Conservation (phyloP, 2,113 vertebrate genomes). For the Aix galericulata region DNA sequence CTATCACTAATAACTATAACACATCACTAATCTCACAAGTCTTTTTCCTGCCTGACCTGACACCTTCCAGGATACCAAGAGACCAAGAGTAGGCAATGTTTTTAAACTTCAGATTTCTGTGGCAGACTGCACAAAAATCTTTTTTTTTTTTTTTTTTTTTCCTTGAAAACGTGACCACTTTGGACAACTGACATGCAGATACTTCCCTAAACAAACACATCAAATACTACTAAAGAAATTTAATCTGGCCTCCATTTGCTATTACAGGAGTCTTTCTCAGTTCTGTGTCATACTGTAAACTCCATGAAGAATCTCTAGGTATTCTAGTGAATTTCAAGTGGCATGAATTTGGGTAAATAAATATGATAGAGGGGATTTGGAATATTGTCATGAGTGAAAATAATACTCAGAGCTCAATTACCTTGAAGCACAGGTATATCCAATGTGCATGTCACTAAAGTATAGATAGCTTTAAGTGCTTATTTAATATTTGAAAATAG, state of each 20-base stretch:
- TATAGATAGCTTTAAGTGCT: neutral
- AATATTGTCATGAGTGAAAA: neutral
- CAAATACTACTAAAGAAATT: neutral
- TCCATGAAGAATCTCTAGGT: neutral
- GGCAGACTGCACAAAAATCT: neutral
- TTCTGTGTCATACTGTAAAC: neutral
- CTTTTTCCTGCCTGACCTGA: neutral
- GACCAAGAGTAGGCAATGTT: neutral
- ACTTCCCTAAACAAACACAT: neutral
- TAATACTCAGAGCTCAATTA: neutral
- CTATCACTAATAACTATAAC: neutral
- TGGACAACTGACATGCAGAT: neutral
- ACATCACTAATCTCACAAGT: neutral
- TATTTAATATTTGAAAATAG: neutral
- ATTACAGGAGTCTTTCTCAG: neutral
- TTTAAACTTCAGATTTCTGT: neutral
- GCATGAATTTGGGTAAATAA: neutral
- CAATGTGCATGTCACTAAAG: neutral
- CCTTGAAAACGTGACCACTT: neutral
- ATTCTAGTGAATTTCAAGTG: neutral
- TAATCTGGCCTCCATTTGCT: fast-evolving
- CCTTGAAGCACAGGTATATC: neutral
- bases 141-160: too few relatives aligned
- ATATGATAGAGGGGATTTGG: neutral
- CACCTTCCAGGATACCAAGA: neutral